Percentiles rank a stretch among this genome's conserved stretches.
Conservation (phyloP, 2,888 invertebrate species). For the Tuta absoluta region DNA sequence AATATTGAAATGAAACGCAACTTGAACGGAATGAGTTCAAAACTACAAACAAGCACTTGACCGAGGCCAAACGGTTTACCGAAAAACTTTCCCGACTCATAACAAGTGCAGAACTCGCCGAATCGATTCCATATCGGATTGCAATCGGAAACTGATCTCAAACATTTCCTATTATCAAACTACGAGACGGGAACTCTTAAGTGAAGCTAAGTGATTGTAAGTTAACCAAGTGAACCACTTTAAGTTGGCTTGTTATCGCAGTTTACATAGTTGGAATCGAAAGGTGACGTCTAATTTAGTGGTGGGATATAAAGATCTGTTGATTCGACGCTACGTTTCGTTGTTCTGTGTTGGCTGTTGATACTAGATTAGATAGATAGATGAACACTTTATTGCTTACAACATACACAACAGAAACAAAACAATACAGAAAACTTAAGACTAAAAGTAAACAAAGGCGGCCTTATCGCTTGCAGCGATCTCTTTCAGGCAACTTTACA, state of each 20-base stretch:
- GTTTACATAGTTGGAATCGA: constrained; percentile 40
- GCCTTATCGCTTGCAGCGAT: no score
- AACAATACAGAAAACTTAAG: no score
- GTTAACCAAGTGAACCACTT: constrained; percentile 53
- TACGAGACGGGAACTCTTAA: constrained; percentile 29
- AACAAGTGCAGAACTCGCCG: constrained; percentile 19
- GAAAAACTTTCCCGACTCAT: constrained; percentile 20
- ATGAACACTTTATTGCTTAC: background rate
- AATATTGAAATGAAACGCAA: background rate
- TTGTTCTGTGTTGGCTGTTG: no score
- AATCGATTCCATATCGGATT: constrained; percentile 31
- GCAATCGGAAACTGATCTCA: constrained; percentile 30
- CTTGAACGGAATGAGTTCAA: background rate
- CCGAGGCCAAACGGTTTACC: constrained; percentile 1
- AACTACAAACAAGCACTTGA: background rate
- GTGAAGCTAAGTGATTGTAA: constrained; percentile 52
- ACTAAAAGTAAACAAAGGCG: no score
- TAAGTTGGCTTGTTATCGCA: constrained; percentile 50
- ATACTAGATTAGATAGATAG: no score
- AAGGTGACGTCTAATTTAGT: constrained; percentile 36
- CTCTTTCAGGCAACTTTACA: no score
- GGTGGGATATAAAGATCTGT: no score
- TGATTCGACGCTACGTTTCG: no score
- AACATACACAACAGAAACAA: no score
- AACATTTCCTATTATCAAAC: constrained; percentile 35